A percentile compares a stretch with the other conserved stretches of the same genome.
Conservation (phyloP, 2,888 invertebrate species). For the Mesodorylaimus sp. region DNA sequence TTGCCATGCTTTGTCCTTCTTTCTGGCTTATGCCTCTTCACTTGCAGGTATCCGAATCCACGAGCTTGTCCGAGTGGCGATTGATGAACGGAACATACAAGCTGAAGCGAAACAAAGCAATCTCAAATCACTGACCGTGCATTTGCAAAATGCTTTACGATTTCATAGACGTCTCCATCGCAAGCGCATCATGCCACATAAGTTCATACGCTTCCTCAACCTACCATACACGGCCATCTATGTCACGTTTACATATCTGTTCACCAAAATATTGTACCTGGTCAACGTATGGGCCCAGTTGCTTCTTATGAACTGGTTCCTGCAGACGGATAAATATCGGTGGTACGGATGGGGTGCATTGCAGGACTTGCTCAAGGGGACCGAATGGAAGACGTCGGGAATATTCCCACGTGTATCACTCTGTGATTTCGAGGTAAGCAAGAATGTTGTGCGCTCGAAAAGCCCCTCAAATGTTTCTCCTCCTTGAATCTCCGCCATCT, state of each 20-base stretch:
- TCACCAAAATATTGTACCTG: conserved; percentile 26
- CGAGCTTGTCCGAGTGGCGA: conserved; percentile 24
- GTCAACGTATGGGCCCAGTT: conserved; percentile 25
- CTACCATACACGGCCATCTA: conserved; percentile 28
- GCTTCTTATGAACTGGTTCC: conserved; percentile 23
- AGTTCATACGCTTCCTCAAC: conserved; percentile 22
- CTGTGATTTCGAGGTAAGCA: conserved; percentile 25
- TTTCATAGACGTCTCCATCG: conserved; percentile 26
- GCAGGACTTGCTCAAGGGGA: conserved; percentile 20
- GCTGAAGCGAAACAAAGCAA: conserved; percentile 25
- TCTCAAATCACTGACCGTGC: conserved; percentile 22
- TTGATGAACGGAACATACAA: conserved; percentile 29
- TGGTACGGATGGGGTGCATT: conserved; percentile 26
- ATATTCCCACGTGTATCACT: conserved; percentile 25
- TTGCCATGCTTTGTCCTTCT: too few relatives aligned
- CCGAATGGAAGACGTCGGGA: conserved; percentile 23
- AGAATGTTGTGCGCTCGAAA: too few relatives aligned
- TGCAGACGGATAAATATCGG: conserved; percentile 20
- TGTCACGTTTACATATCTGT: conserved; percentile 24
- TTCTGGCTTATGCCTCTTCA: too few relatives aligned
- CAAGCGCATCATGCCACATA: conserved; percentile 18
- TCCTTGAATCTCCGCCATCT: too few relatives aligned
- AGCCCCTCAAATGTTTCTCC: too few relatives aligned
- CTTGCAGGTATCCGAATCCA: conserved; percentile 23
- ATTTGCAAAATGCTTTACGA: conserved; percentile 27